Base-by-base conservation (phyloP, 2,888 invertebrate species). In the Pelosia muscerda region DNA sequence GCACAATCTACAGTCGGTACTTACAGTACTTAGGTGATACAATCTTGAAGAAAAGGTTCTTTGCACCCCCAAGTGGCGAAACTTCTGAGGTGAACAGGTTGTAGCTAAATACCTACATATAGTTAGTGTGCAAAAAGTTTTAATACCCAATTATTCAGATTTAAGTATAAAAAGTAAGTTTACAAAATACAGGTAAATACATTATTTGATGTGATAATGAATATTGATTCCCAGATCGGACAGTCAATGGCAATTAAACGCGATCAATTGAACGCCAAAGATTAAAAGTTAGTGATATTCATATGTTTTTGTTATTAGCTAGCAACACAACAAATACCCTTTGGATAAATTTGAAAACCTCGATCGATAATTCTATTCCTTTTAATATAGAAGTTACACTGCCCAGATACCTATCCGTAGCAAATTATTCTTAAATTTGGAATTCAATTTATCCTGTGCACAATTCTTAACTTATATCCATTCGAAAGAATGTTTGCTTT, bases 1-100 rank as follows among this genome's bases (percentile, higher is more conserved):
- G 68, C 78, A 71, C 68, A 75, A 70, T 73, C 71, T 70, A 63
- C 66, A 70, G 73, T 73, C 28, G 64, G 71, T 66, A 59, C 75
- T 19, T 19, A 42, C 19, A 49, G n/a, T n/a, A 49, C 19, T 9
- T 19, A 8, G n/a, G n/a, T 49, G 65, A 69, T 67, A 61, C 75
- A 62, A 65, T 65, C 49, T n/a, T 8, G 19, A 55, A 55, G 25
- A 26, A 23, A 26, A 55, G 23, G 15, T 26, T 15, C 55, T 23
- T 55, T 55, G 1, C 15, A 15, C 26, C 25, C 54, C 23, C 11
- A 55, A 55, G 19, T 19, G 8, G 5, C 5, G 25, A 55, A 55
- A 55, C 26, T 13, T 15, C 15, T 25, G 55, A 25, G 55, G 25
- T 55, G 13, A 55, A 15, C 15, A 25, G 49, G 4, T 19, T n/a